Percentiles rank a stretch among this genome's conserved stretches.
Evolutionary conservation across 2,113 vertebrate genomes (phyloP).

Genomic region (Sorex araneus): DNA sequence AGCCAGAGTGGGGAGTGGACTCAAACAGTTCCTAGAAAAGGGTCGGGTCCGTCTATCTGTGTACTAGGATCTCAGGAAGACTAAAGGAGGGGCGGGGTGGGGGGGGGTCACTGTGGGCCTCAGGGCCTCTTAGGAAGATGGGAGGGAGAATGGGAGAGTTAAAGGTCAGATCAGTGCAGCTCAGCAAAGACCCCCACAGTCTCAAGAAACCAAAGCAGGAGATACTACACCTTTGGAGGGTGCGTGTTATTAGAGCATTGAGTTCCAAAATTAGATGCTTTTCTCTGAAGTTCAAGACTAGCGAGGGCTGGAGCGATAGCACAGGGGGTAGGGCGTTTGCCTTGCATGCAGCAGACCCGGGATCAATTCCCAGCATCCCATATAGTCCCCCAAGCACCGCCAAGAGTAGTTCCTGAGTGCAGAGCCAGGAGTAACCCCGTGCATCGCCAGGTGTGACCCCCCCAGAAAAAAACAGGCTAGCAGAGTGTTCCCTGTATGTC

Average conservation of each 20-base stretch:
- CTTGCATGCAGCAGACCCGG: too few relatives aligned
- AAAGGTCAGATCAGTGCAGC: background rate
- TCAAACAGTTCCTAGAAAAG: too few relatives aligned
- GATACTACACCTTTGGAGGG: background rate
- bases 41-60: rapidly evolving
- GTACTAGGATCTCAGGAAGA: too few relatives aligned
- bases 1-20: rapidly evolving
- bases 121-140: rapidly evolving
- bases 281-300: background rate
- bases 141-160: background rate
- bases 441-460: too few relatives aligned
- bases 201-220: background rate
- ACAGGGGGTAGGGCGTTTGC: too few relatives aligned
- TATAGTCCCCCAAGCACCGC: too few relatives aligned
- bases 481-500: background rate
- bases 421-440: too few relatives aligned
- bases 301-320: too few relatives aligned
- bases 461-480: too few relatives aligned
- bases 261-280: background rate
- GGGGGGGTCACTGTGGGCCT: rapidly evolving
- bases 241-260: background rate
- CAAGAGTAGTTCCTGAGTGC: too few relatives aligned
- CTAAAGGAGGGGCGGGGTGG: background rate
- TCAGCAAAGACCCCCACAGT: background rate
- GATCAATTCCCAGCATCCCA: too few relatives aligned